Evolutionary conservation across 1,140 invertebrate genomes (phyloP), one percentile per base, ranked within the genome.

Genomic region (Steinernema khuongi): DNA sequence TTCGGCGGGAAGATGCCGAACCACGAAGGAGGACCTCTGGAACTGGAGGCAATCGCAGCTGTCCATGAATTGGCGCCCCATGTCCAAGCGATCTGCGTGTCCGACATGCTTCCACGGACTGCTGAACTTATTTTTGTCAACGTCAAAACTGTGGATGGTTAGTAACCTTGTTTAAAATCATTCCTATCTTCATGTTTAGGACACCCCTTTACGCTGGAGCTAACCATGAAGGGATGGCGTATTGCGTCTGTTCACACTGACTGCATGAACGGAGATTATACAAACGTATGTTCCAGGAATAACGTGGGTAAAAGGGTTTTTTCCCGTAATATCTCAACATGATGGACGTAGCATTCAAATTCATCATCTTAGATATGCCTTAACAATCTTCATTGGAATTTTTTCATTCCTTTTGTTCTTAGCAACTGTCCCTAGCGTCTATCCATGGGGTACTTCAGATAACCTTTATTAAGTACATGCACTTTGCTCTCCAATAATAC

Each of bases 191-290:
- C 11, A 60, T 60, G 68, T 84, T 70, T 67, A 83, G 84, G 77
- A 29, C 77, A 81, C 7, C 75, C 82, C 1, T 84, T 71, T 44
- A 85, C 83, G 18, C 33, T 85, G 31, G 82, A 84, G 66, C 73
- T 84, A 32, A 84, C 82, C 18, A 83, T 85, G 81, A 84, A 84
- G 66, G 82, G 82, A 2, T 84, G 82, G 82, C 68, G 82, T 29
- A 76, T 84, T 41, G 79, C 81, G 26, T 84, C 82, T 1, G 67
- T 70, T 11, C 82, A 81, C 41, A 75, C 80, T 18, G 82, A 83
- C 74, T 80, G 74, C 22, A 83, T 83, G 83, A 83, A 83, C 50
- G 82, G 82, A 19, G 81, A 82, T 76, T 82, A 82, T 66, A 79
- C 70, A 11, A 79, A 82, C 22, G 80, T 80, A 30, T 32, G 44